Evolutionary conservation across 1,140 invertebrate species (phyloP), one percentile per base, ranked within the genome.

Genomic region (Euborellia annulipes): DNA sequence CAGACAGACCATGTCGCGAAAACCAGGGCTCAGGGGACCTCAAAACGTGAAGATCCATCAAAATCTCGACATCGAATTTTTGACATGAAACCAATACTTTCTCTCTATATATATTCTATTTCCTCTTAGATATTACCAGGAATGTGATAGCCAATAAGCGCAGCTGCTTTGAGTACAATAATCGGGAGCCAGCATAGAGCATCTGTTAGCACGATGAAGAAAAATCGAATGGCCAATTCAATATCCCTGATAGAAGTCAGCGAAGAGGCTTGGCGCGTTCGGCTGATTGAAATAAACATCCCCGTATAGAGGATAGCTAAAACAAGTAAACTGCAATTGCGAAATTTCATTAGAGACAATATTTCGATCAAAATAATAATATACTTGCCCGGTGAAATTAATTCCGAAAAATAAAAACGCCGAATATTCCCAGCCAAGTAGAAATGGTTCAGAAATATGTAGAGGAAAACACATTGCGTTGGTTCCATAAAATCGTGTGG

Each of bases 151-250:
- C 67, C 63, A 22, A 48, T 61, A 46, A 83, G 67, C 2, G 75
- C 79, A 38, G 73, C 52, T 27, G 79, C 66, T 58, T 85, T 85
- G 36, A 82, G 61, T 16, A 70, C 53, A 22, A 82, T 79, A 19
- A 84, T 79, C 3, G 82, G 82, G 6, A 72, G 66, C 82, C 82
- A 85, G 54, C 82, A 85, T 18, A 73, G 55, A n/a, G 70, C 71
- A 57, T 85, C 75, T 0, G 79, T 80, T 14, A 81, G 58, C 1
- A 85, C 78, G 43, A 86, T 84, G 48, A 84, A 71, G 51, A 82
- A 82, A 57, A 84, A 83, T 46, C 82, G 65, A 9, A 77, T 59
- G 2, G 76, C 78, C 54, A 85, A 76, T 56, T 80, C 76, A 21
- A 68, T 76, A 61, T 78, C 79, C 30, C 67, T 64, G 22, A 69